Evolutionary conservation across 2,113 vertebrate genomes (phyloP).

Genomic region (Spermophilus dauricus): DNA sequence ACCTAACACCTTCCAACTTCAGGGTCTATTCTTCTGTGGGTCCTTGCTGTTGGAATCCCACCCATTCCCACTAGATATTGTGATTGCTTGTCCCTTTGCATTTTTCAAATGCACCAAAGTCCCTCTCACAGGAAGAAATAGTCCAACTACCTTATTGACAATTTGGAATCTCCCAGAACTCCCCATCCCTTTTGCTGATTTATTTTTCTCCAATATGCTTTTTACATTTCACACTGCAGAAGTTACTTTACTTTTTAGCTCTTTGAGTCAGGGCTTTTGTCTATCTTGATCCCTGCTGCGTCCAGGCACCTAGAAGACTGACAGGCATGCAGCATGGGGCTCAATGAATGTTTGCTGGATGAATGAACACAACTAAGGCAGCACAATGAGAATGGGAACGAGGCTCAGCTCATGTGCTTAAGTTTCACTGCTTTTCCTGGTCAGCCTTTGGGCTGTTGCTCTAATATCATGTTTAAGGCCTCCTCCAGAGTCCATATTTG

Average conservation of each 20-base stretch:
- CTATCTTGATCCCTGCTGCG: background rate
- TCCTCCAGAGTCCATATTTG: slow-evolving; percentile 39
- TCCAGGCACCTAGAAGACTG: background rate
- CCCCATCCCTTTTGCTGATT: background rate
- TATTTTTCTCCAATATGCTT: background rate
- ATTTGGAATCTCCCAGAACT: background rate
- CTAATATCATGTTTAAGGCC: background rate
- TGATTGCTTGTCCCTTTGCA: background rate
- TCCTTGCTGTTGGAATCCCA: background rate
- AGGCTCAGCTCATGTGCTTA: background rate
- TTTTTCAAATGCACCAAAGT: background rate
- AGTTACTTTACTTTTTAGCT: background rate
- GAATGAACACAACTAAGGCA: background rate
- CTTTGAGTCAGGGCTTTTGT: background rate
- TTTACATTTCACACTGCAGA: background rate
- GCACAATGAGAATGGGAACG: background rate
- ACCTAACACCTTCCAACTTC: background rate
- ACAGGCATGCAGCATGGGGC: background rate
- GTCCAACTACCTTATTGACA: background rate
- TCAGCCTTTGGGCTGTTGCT: background rate
- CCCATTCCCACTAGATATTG: background rate
- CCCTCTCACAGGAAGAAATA: background rate
- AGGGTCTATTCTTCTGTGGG: too few species aligned
- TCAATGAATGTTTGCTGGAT: background rate
- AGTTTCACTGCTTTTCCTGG: slow-evolving; percentile 18